Conservation (phyloP, 2,113 vertebrate genomes). For the Promerops cafer region DNA sequence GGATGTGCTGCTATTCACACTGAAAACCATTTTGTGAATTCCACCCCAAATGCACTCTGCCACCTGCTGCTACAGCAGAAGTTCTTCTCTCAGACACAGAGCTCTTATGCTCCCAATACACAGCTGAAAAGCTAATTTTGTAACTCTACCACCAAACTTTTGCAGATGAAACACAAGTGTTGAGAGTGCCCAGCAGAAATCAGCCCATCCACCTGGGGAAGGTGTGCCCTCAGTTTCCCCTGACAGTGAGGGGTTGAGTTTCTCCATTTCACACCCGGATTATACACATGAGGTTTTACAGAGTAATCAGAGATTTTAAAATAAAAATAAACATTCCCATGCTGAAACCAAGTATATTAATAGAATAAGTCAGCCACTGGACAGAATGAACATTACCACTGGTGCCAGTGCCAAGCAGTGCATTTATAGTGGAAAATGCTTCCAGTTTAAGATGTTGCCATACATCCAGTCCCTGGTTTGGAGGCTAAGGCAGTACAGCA, state of each 20-base stretch:
- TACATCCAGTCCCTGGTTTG: not conserved
- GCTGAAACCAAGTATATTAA: not conserved
- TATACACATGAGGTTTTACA: not conserved
- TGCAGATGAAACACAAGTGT: not conserved
- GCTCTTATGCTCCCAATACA: fast-evolving
- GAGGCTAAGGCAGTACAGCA: not conserved
- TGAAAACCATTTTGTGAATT: not conserved
- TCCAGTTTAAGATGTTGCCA: not conserved
- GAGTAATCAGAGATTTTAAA: not conserved
- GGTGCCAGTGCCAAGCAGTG: not conserved
- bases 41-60: not conserved
- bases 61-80: not conserved
- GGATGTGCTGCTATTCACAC: not conserved
- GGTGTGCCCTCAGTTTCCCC: not conserved
- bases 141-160: not conserved
- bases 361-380: not conserved
- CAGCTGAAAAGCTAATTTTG: not conserved
- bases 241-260: fast-evolving
- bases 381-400: not conserved
- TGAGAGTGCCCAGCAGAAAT: not conserved
- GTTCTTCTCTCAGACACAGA: not conserved
- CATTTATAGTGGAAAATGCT: not conserved
- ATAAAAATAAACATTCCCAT: not conserved
- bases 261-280: not conserved
- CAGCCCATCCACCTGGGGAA: not conserved